These are phyloP conservation scores for Idaea aversata DNA, from an alignment of 2,888 invertebrate genomes.

Conservation along the genomic window DNA sequence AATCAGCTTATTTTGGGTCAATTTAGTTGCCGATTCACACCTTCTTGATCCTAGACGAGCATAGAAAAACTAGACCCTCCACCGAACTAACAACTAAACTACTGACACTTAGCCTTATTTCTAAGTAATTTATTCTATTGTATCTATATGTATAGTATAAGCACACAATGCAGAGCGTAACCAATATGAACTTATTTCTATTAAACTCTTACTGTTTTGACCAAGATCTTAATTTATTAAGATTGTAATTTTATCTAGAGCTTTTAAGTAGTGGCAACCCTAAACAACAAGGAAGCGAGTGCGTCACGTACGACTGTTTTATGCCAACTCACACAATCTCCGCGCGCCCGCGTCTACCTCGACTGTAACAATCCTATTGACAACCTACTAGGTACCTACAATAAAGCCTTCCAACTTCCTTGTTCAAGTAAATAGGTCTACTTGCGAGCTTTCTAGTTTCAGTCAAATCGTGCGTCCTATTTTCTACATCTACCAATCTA, in stretches of 20 bases:
- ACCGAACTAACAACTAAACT: too few relatives aligned
- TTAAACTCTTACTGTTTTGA: too few relatives aligned
- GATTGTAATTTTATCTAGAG: not conserved
- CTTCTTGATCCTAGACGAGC: too few relatives aligned
- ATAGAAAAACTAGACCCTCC: too few relatives aligned
- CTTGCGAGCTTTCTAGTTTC: not conserved
- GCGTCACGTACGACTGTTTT: constrained; percentile 51
- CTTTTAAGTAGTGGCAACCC: constrained; percentile 26
- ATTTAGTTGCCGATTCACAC: not conserved
- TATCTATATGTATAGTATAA: too few relatives aligned
- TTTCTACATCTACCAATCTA: not conserved
- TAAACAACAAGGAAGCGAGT: constrained; percentile 36
- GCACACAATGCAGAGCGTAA: too few relatives aligned
- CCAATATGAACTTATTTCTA: too few relatives aligned
- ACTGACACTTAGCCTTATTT: too few relatives aligned
- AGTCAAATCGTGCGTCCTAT: not conserved
- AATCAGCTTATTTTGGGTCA: not conserved
- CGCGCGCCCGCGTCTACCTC: constrained; percentile 2
- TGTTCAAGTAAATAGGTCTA: not conserved
- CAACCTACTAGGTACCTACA: not conserved
- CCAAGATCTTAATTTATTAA: too few relatives aligned
- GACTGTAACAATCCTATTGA: not conserved
- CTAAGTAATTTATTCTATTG: too few relatives aligned
- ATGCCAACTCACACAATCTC: constrained; percentile 44
- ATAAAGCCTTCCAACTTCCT: not conserved